Conservation (phyloP, 1,140 invertebrate species). For the Drosophila persimilis region DNA sequence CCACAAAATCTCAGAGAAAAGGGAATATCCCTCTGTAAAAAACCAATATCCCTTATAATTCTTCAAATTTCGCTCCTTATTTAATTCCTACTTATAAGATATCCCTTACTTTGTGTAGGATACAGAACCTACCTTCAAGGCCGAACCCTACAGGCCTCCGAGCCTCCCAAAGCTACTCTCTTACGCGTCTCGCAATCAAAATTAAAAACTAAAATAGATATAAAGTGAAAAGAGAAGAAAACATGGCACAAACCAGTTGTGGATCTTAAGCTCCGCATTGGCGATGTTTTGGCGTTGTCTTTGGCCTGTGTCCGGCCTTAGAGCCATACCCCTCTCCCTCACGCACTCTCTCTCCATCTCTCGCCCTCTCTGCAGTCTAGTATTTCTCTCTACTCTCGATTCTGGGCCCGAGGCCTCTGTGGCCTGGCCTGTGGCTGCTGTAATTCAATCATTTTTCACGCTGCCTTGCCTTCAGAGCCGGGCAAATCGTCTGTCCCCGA, state of each 20-base stretch:
- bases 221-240: background rate
- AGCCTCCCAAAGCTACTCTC: background rate
- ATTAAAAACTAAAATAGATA: conserved; percentile 4
- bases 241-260: conserved; percentile 17
- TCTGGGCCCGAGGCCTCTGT: conserved; percentile 1
- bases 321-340: background rate
- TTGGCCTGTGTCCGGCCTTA: conserved; percentile 24
- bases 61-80: no score
- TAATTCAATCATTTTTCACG: conserved; percentile 67
- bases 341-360: background rate
- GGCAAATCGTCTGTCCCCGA: conserved; percentile 19
- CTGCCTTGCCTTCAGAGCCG: conserved; percentile 18
- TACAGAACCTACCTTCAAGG: background rate
- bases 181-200: background rate
- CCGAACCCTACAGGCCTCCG: background rate
- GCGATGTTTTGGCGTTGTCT: conserved; percentile 8
- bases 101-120: background rate
- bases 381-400: conserved; percentile 4
- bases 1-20: no score
- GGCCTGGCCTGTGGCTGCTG: conserved; percentile 31
- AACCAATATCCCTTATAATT: no score
- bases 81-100: no score
- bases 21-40: no score
- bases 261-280: conserved; percentile 9
- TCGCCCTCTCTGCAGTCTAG: background rate